These are phyloP conservation scores for Kryptolebias marmoratus DNA, from an alignment of 2,113 vertebrate genomes.

Conservation along the genomic window DNA sequence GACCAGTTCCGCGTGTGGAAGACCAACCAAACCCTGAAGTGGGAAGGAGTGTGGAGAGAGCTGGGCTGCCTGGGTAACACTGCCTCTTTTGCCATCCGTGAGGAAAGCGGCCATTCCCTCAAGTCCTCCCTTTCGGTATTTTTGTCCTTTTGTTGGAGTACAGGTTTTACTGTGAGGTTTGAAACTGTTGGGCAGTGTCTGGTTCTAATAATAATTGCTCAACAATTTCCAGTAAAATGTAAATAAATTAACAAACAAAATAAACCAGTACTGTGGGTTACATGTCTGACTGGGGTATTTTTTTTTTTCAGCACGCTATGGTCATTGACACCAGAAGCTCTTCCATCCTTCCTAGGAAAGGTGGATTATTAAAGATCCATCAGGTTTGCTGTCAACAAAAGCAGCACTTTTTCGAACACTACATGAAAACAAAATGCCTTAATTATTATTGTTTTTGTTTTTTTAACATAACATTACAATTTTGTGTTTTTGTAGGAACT, in stretches of 20 bases:
- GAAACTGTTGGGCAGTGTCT: background rate
- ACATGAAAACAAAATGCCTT: background rate
- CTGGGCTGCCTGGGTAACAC: conserved; percentile 92
- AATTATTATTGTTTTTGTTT: too few relatives aligned
- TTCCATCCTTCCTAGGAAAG: conserved; percentile 89
- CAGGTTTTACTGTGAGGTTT: background rate
- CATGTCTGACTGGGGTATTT: background rate
- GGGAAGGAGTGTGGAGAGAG: conserved; percentile 97
- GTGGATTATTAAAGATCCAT: conserved; percentile 93
- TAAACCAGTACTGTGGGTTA: background rate
- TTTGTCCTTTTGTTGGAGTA: background rate
- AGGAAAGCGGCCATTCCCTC: conserved; percentile 95
- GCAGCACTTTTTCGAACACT: background rate
- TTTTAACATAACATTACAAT: too few relatives aligned
- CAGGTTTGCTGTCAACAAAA: conserved; percentile 80
- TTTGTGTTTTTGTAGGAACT: conserved; percentile 83
- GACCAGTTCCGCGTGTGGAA: conserved; percentile 92
- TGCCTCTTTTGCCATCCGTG: conserved; percentile 91
- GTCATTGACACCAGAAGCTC: conserved; percentile 94
- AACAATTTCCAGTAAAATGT: too few relatives aligned
- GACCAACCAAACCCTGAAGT: conserved; percentile 92
- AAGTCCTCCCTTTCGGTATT: conserved; percentile 95
- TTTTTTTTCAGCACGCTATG: conserved; percentile 88
- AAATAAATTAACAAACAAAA: too few relatives aligned
- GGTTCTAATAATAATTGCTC: too few relatives aligned